These are phyloP conservation scores for Spisula subtruncata DNA, from an alignment of 2,888 invertebrate species.

Conservation along the genomic window DNA sequence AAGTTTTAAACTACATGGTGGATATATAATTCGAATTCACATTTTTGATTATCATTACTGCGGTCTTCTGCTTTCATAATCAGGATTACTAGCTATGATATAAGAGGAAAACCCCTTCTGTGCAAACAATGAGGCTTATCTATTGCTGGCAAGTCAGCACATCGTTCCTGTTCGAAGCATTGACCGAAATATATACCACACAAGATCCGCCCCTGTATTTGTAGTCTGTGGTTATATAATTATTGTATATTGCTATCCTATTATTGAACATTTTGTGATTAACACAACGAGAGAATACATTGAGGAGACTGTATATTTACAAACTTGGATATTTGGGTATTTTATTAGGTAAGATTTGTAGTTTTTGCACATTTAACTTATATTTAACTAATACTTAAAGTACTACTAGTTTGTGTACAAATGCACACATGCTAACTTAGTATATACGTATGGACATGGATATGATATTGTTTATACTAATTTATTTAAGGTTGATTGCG, in stretches of 20 bases:
- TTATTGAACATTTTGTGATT: not conserved
- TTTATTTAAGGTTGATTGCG: too few relatives aligned
- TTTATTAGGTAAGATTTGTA: not conserved
- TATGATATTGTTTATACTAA: not conserved
- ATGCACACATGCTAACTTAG: not conserved
- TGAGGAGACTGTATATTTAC: not conserved
- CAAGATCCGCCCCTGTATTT: not conserved
- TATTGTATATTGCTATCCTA: not conserved
- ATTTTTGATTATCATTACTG: too few relatives aligned
- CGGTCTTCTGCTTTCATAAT: not conserved
- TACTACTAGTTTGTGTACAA: not conserved
- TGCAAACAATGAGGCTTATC: not conserved
- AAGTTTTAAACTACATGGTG: too few relatives aligned
- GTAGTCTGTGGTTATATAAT: constrained; percentile 11
- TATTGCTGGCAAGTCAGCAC: not conserved
- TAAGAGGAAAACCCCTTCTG: not conserved
- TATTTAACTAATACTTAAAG: not conserved
- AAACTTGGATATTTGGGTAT: not conserved
- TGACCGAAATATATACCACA: not conserved
- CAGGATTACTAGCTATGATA: not conserved
- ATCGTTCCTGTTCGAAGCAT: not conserved
- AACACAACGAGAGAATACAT: not conserved
- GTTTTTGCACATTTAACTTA: not conserved
- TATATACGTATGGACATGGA: not conserved
- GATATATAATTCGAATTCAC: too few relatives aligned